A percentile compares a stretch with the other conserved stretches of the same genome.
phyloP scores from a whole-genome alignment of 2,888 invertebrate genomes.

The Empis livida region DNA sequence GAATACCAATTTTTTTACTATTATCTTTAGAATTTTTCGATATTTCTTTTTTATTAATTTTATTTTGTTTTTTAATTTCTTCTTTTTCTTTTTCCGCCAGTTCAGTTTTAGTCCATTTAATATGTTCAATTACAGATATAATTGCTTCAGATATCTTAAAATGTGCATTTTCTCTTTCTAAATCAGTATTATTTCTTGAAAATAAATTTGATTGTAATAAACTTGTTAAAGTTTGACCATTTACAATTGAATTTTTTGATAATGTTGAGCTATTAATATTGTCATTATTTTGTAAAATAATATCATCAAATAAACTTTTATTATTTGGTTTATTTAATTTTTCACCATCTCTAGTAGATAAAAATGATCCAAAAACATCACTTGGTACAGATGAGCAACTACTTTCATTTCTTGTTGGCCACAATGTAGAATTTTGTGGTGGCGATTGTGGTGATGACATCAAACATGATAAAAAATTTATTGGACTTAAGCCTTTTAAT shows the following conservation, averaged over 20 bases:
- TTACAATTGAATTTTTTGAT: constrained; percentile 20
- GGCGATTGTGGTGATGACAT: not conserved
- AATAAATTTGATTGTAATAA: constrained; percentile 61
- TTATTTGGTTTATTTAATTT: constrained; percentile 24
- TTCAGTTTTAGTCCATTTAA: constrained; percentile 45
- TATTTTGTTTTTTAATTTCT: constrained; percentile 13
- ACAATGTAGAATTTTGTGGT: not conserved
- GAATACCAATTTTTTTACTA: not conserved
- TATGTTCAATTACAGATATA: constrained; percentile 67
- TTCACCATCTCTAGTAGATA: constrained; percentile 27
- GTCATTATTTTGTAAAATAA: constrained; percentile 17
- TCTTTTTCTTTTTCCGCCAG: constrained; percentile 4
- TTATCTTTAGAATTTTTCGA: not conserved
- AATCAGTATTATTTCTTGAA: constrained; percentile 55
- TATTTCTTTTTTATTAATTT: not conserved
- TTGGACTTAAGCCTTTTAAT: constrained; percentile 3
- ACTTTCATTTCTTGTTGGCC: not conserved
- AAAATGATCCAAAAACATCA: constrained; percentile 26
- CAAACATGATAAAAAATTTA: constrained; percentile 7
- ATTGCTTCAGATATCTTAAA: constrained; percentile 74
- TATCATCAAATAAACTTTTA: constrained; percentile 26
- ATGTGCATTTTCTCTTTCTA: constrained; percentile 77
- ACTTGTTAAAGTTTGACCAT: constrained; percentile 56
- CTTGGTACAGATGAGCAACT: constrained; percentile 10
- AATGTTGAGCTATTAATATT: constrained; percentile 7